Percentiles rank a stretch among this genome's conserved stretches.
Evolutionary conservation across 2,888 invertebrate genomes (phyloP).

Genomic region (Pycnomerus fuliginosus): DNA sequence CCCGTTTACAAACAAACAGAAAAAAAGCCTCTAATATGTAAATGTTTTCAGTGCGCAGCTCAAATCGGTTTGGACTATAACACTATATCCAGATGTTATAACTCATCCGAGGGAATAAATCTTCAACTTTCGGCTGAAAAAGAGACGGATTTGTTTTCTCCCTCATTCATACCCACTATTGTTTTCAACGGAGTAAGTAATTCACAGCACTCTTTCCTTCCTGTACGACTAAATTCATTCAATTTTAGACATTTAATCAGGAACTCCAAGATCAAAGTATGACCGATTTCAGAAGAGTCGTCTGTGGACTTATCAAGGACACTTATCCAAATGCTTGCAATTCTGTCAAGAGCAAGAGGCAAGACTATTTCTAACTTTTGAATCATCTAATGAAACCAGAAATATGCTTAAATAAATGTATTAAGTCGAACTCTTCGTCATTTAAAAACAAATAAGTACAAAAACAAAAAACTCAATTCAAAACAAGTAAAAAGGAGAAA

Average conservation of each 20-base stretch:
- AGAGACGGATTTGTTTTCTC: slow-evolving; percentile 50
- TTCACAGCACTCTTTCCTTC: too few species aligned
- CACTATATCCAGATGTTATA: slow-evolving; percentile 49
- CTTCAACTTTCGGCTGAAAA: slow-evolving; percentile 57
- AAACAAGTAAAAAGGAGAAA: too few species aligned
- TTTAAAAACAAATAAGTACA: too few species aligned
- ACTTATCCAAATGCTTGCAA: slow-evolving; percentile 30
- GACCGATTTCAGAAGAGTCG: slow-evolving; percentile 49
- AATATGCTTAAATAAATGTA: too few species aligned
- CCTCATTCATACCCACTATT: slow-evolving; percentile 58
- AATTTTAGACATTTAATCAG: slow-evolving; percentile 36
- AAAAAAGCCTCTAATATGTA: too few species aligned
- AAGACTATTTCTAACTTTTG: too few species aligned
- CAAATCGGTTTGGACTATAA: slow-evolving; percentile 47
- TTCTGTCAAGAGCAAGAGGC: too few species aligned
- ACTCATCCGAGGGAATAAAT: slow-evolving; percentile 48
- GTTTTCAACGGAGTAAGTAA: slow-evolving; percentile 55
- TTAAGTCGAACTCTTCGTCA: too few species aligned
- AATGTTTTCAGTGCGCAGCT: slow-evolving; percentile 56
- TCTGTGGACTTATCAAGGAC: slow-evolving; percentile 42
- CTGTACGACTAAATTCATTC: too few species aligned
- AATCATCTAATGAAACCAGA: too few species aligned
- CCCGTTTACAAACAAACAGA: too few species aligned
- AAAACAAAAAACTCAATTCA: too few species aligned
- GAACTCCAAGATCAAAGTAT: slow-evolving; percentile 52